phyloP scores from a whole-genome alignment of 2,113 vertebrate species.

The Oreochromis spilurus region DNA sequence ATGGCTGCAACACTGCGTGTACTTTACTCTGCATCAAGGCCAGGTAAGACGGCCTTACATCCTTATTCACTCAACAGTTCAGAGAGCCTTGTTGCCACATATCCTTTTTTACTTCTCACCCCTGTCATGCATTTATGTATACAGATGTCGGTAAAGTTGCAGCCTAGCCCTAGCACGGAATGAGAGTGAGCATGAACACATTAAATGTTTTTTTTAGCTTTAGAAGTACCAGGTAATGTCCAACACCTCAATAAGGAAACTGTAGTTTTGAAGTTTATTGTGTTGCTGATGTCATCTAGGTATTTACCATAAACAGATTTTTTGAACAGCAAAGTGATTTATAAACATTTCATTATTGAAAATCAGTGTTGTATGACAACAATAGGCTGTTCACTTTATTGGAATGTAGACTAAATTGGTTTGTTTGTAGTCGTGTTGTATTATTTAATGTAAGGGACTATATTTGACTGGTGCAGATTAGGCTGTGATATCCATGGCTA shows the following conservation, averaged over 20 bases:
- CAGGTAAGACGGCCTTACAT: constrained; percentile 48
- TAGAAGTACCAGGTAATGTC: not conserved
- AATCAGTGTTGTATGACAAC: not conserved
- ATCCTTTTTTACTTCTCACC: not conserved
- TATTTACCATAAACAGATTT: not conserved
- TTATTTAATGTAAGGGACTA: not conserved
- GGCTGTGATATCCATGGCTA: not conserved
- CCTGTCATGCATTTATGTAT: not conserved
- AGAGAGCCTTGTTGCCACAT: not conserved
- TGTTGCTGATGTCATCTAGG: not conserved
- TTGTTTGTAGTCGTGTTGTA: not conserved
- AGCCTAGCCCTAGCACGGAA: not conserved
- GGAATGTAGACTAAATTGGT: not conserved
- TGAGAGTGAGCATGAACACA: not conserved
- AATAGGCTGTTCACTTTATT: not conserved
- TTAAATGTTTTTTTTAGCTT: not conserved
- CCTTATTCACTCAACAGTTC: not conserved
- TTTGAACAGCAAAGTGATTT: not conserved
- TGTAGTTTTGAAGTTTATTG: not conserved
- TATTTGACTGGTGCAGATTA: not conserved
- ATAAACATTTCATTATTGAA: not conserved
- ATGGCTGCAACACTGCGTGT: constrained; percentile 72
- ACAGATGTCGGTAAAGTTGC: not conserved
- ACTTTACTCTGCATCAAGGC: constrained; percentile 59
- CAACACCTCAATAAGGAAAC: not conserved